A percentile compares a stretch with the other conserved stretches of the same genome.
phyloP scores from a whole-genome alignment of 2,113 vertebrate species.

The Trichechus manatus region DNA sequence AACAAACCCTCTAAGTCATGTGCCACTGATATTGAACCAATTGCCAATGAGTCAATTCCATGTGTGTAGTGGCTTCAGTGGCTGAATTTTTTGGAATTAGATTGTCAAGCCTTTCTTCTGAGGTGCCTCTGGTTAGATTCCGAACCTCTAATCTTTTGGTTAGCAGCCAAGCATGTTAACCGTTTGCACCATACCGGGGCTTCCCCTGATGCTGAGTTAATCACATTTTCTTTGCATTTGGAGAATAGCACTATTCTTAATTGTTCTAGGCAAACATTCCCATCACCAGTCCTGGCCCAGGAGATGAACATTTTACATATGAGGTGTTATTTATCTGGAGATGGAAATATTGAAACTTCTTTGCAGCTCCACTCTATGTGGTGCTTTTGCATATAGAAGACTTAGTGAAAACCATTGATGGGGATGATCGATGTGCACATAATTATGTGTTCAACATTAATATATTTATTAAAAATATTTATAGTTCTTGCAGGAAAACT shows the following conservation, averaged over 20 bases:
- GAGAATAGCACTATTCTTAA: background rate
- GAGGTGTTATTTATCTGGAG: background rate
- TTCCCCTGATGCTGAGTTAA: background rate
- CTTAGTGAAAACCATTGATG: background rate
- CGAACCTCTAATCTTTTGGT: background rate
- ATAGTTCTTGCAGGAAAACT: background rate
- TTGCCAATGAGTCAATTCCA: background rate
- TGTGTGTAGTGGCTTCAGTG: too few relatives aligned
- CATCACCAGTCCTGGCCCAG: background rate
- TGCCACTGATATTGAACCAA: background rate
- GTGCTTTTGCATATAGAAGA: background rate
- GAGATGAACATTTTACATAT: background rate
- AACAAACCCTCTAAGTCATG: background rate
- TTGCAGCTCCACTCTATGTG: background rate
- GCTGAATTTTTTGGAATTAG: background rate
- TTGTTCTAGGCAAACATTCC: background rate
- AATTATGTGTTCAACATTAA: conserved; percentile 24
- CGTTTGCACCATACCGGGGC: background rate
- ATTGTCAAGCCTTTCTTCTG: background rate
- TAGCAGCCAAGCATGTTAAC: background rate
- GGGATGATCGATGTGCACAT: background rate
- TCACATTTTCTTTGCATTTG: background rate
- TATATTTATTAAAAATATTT: conserved; percentile 51
- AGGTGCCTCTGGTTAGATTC: background rate
- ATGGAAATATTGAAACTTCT: background rate